phyloP scores from a whole-genome alignment of 1,140 invertebrate genomes.

The Drosophila quadrilineata region DNA sequence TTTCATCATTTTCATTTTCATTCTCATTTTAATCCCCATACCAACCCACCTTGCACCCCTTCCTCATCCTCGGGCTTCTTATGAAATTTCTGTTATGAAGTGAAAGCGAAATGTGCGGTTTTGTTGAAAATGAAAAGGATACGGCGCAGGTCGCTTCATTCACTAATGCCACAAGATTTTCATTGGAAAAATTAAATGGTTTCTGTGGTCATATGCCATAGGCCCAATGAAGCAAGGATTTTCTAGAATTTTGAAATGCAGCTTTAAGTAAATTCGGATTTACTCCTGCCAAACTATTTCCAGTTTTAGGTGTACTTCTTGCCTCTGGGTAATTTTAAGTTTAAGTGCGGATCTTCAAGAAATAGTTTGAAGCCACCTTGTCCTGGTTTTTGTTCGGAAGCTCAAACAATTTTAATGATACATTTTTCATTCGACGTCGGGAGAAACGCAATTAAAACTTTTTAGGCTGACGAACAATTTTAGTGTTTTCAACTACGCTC shows the following conservation, averaged over 20 bases:
- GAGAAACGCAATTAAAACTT: slow-evolving; percentile 68
- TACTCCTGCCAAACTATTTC: too few species aligned
- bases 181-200: slow-evolving; percentile 78
- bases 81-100: slow-evolving; percentile 63
- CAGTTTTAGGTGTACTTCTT: too few species aligned
- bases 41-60: neutral
- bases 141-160: slow-evolving; percentile 57
- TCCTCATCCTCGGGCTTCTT: slow-evolving; percentile 9
- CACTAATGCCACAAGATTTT: slow-evolving; percentile 64
- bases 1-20: slow-evolving; percentile 71
- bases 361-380: too few species aligned
- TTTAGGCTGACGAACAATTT: slow-evolving; percentile 10
- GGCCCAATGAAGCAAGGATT: too few species aligned
- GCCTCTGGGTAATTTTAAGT: too few species aligned
- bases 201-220: slow-evolving; percentile 62
- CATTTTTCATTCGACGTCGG: slow-evolving; percentile 43
- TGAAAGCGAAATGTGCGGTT: slow-evolving; percentile 74
- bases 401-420: slow-evolving; percentile 63
- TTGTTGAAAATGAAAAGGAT: slow-evolving; percentile 73
- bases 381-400: too few species aligned
- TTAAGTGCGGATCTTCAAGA: too few species aligned
- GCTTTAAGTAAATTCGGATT: too few species aligned
- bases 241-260: too few species aligned
- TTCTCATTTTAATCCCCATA: neutral
- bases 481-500: too few species aligned